Evolutionary conservation across 2,797 vertebrate genomes (phyloP).

Genomic region (Gallirallus australis): DNA sequence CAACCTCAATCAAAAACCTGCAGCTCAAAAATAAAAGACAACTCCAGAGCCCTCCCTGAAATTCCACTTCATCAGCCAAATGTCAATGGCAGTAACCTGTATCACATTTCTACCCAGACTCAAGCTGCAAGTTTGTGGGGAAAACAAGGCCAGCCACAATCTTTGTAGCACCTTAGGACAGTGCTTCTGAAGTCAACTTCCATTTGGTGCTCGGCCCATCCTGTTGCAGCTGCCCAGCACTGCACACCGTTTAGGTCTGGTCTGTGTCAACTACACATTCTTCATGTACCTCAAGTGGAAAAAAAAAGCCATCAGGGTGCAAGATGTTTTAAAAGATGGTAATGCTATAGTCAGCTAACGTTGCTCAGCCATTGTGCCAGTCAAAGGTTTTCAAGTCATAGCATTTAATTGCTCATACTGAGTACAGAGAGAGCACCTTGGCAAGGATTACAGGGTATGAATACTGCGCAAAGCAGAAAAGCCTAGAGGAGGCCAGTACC

Average conservation of each 20-base stretch:
- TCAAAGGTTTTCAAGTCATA: background rate
- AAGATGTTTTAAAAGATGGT: background rate
- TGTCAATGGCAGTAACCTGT: background rate
- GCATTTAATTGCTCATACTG: background rate
- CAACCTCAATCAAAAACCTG: background rate
- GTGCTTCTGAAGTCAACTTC: background rate
- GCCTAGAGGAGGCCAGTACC: background rate
- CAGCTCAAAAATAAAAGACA: constrained; percentile 1
- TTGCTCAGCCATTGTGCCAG: too few relatives aligned
- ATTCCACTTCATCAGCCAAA: constrained; percentile 5
- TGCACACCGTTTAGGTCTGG: background rate
- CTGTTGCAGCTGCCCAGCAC: background rate
- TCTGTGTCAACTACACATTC: background rate
- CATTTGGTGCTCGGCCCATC: background rate
- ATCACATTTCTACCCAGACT: background rate
- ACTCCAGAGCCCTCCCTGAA: constrained; percentile 4
- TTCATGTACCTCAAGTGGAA: background rate
- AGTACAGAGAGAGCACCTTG: background rate
- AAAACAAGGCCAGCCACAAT: background rate
- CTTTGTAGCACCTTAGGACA: background rate
- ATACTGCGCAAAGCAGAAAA: background rate
- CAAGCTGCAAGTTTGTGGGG: background rate
- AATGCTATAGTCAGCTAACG: background rate
- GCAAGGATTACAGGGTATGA: background rate
- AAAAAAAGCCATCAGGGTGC: background rate